phyloP scores from a whole-genome alignment of 2,888 invertebrate species.

The Nephrotoma appendiculata region DNA sequence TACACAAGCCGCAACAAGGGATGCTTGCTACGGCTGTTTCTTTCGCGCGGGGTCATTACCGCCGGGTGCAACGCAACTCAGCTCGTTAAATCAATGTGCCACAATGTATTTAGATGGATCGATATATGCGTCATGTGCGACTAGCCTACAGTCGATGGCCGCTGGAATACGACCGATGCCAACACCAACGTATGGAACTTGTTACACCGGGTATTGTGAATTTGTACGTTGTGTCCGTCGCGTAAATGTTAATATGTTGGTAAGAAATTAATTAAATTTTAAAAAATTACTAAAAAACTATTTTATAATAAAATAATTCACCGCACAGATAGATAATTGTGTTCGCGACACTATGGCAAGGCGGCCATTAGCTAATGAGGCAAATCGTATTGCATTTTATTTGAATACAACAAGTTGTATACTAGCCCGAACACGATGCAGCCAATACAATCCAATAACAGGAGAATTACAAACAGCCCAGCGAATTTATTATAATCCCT shows the following conservation, averaged over 20 bases:
- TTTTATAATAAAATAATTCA: not conserved
- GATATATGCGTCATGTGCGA: slow-evolving; percentile 37
- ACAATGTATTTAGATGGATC: slow-evolving; percentile 38
- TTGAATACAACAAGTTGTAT: slow-evolving; percentile 52
- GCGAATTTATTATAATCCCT: not conserved
- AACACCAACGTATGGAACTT: slow-evolving; percentile 15
- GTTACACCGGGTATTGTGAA: slow-evolving; percentile 44
- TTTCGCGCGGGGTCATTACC: slow-evolving; percentile 38
- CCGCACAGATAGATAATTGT: slow-evolving; percentile 18
- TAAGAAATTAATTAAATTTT: slow-evolving; percentile 19
- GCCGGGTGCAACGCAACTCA: slow-evolving; percentile 40
- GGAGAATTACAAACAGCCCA: slow-evolving; percentile 40
- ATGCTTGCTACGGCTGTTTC: slow-evolving; percentile 50
- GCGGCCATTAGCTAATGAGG: slow-evolving; percentile 14
- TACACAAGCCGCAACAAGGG: slow-evolving; percentile 39
- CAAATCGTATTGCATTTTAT: slow-evolving; percentile 29
- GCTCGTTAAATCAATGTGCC: slow-evolving; percentile 38
- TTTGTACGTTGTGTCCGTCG: slow-evolving; percentile 43
- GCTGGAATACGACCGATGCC: slow-evolving; percentile 22
- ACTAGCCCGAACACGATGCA: slow-evolving; percentile 46
- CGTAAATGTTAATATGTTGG: slow-evolving; percentile 40
- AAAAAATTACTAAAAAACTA: not conserved
- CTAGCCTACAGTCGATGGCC: slow-evolving; percentile 25
- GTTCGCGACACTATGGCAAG: slow-evolving; percentile 15
- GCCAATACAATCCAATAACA: slow-evolving; percentile 47